Conservation (phyloP, 1,140 invertebrate genomes). For the Venturia canescens region DNA sequence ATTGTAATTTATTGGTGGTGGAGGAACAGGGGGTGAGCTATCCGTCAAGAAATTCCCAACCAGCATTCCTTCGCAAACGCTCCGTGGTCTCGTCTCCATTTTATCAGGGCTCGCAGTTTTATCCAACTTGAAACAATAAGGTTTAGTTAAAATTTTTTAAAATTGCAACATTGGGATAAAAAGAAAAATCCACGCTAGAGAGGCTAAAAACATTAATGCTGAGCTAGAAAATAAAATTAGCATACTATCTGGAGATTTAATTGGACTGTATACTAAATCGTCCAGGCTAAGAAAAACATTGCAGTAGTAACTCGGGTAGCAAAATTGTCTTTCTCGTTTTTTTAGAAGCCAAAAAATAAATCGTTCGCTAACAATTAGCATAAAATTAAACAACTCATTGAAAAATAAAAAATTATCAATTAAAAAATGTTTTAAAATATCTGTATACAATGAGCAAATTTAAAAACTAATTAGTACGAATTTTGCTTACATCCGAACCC, state of each 20-base stretch:
- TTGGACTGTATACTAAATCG: background rate
- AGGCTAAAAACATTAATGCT: background rate
- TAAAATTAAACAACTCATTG: conserved; percentile 58
- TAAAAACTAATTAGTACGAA: conserved; percentile 39
- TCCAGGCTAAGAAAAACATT: conserved; percentile 9
- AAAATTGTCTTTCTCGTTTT: too few relatives aligned
- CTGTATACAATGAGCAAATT: conserved; percentile 59
- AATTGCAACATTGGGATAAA: background rate
- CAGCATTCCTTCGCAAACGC: conserved; percentile 73
- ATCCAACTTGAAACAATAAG: conserved; percentile 68
- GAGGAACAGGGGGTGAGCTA: conserved; percentile 80
- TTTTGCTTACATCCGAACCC: conserved; percentile 76
- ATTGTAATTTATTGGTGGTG: conserved; percentile 80
- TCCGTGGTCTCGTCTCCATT: conserved; percentile 69
- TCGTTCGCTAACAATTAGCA: conserved; percentile 26
- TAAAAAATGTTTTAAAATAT: conserved; percentile 59
- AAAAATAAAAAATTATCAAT: conserved; percentile 52
- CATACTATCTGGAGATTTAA: background rate
- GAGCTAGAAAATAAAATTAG: conserved; percentile 34
- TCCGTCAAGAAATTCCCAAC: conserved; percentile 68
- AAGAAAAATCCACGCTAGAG: conserved; percentile 43
- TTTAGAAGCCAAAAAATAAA: too few relatives aligned
- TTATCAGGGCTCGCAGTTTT: conserved; percentile 63
- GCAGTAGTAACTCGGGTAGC: background rate
- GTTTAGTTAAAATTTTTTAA: background rate